Evolutionary conservation across 2,113 vertebrate species (phyloP).

Genomic region (Sorex araneus): DNA sequence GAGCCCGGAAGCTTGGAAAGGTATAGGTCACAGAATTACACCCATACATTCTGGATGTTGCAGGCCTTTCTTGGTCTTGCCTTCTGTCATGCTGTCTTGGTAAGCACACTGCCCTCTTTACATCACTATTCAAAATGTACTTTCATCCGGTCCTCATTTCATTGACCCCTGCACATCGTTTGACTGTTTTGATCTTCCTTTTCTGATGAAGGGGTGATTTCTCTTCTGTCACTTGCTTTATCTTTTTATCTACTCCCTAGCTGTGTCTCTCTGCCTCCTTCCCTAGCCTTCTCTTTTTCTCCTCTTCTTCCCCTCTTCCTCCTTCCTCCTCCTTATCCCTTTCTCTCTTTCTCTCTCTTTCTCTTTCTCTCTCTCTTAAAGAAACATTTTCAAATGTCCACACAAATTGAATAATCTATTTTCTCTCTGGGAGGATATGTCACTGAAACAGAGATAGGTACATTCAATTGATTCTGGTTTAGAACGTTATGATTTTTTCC

Average conservation of each 20-base stretch:
- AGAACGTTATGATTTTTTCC: not conserved
- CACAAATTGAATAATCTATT: not conserved
- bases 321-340: not conserved
- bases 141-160: no score
- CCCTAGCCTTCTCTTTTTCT: conserved; percentile 28
- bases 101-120: no score
- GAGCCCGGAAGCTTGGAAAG: conserved; percentile 19
- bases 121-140: no score
- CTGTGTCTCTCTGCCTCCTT: not conserved
- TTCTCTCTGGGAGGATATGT: conserved; percentile 4
- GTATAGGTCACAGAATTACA: no score
- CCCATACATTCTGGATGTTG: no score
- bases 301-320: not conserved
- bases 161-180: not conserved
- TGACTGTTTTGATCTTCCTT: conserved; percentile 34
- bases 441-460: not conserved
- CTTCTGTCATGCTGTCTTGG: no score
- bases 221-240: conserved; percentile 31
- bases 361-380: not conserved
- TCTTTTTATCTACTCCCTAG: conserved; percentile 13
- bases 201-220: conserved; percentile 26
- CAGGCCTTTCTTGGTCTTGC: no score
- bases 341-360: no score
- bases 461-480: conserved; percentile 52
- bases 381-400: conserved; percentile 50